A percentile compares a stretch with the other conserved stretches of the same genome.
Evolutionary conservation across 1,140 invertebrate species (phyloP).

Genomic region (Archegozetes longisetosus): DNA sequence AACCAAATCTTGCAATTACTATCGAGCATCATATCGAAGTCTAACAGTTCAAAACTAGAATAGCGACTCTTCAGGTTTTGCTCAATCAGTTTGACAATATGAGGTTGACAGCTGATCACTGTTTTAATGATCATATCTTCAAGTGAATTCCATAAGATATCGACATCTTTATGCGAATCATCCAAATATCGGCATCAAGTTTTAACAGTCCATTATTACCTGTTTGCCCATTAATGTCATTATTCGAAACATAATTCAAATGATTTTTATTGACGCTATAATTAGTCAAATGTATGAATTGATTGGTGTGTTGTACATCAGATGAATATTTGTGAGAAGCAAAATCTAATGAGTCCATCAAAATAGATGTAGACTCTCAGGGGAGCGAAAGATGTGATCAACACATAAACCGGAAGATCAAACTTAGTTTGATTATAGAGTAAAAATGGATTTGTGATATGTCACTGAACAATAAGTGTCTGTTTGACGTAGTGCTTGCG

Average conservation of each 20-base stretch:
- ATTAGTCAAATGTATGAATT: slow-evolving; percentile 96
- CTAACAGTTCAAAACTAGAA: slow-evolving; percentile 41
- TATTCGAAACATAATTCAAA: too few relatives aligned
- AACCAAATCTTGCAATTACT: too few relatives aligned
- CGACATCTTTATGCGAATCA: too few relatives aligned
- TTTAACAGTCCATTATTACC: too few relatives aligned
- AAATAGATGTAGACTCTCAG: slow-evolving; percentile 78
- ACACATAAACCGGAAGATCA: too few relatives aligned
- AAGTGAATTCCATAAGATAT: slow-evolving; percentile 58
- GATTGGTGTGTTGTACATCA: slow-evolving; percentile 34
- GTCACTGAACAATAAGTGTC: too few relatives aligned
- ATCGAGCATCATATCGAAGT: too few relatives aligned
- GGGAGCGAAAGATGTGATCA: slow-evolving; percentile 87
- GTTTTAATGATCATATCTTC: slow-evolving; percentile 42
- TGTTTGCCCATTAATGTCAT: too few relatives aligned
- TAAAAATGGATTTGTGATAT: too few relatives aligned
- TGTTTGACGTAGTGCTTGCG: too few relatives aligned
- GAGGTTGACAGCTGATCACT: slow-evolving; percentile 28
- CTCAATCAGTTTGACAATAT: slow-evolving; percentile 30
- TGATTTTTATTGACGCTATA: too few relatives aligned
- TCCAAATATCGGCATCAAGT: too few relatives aligned
- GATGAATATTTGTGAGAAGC: slow-evolving; percentile 48
- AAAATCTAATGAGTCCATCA: slow-evolving; percentile 81
- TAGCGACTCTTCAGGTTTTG: slow-evolving; percentile 29
- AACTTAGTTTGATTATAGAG: slow-evolving; percentile 89